Evolutionary conservation across 2,888 invertebrate genomes (phyloP).

Genomic region (Xestia xanthographa): DNA sequence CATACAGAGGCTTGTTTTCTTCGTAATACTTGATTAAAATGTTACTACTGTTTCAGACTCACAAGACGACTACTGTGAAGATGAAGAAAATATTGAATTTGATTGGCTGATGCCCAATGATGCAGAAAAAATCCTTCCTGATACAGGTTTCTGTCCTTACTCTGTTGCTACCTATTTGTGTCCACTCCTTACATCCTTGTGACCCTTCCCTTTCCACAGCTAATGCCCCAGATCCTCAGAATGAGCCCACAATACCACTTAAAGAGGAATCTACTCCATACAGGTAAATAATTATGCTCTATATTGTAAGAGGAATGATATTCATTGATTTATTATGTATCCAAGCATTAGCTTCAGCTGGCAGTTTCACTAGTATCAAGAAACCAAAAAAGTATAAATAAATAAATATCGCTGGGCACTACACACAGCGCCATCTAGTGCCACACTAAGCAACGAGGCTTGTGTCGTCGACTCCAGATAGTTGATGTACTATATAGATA

Average conservation of each 20-base stretch:
- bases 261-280: constrained; percentile 49
- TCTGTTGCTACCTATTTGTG: constrained; percentile 46
- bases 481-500: too few relatives aligned
- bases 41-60: constrained; percentile 72
- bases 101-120: constrained; percentile 79
- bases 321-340: neutral
- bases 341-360: neutral
- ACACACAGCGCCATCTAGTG: too few relatives aligned
- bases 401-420: too few relatives aligned
- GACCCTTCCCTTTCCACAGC: constrained; percentile 68
- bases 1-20: neutral
- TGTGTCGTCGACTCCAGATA: too few relatives aligned
- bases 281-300: constrained; percentile 35
- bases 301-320: neutral
- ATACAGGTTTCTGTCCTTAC: constrained; percentile 76
- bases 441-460: too few relatives aligned
- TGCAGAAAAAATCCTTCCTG: constrained; percentile 63
- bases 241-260: constrained; percentile 41
- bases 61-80: constrained; percentile 81
- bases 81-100: constrained; percentile 82
- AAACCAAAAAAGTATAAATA: neutral
- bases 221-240: constrained; percentile 54
- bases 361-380: neutral
- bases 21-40: neutral
- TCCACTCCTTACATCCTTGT: constrained; percentile 62